Base-by-base conservation (phyloP, 35 echinoderm and acorn worm species). In the Chiridota heheva region DNA sequence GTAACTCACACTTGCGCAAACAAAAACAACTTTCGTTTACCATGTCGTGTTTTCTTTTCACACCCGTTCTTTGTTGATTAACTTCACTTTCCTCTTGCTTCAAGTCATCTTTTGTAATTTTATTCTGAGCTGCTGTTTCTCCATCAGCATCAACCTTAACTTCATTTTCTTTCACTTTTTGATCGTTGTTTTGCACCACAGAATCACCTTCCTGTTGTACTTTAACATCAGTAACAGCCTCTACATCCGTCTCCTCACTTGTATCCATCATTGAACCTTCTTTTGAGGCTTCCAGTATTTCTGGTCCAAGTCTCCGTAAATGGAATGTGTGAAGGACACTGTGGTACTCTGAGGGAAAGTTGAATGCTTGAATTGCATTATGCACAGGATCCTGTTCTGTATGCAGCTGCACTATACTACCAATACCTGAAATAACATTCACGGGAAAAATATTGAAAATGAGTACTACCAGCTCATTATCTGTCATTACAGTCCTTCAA, bases 391-490 rank as follows among this genome's bases (percentile, higher is more conserved):
- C 22, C 18, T 86, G 66, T 63, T 86, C 90, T 4, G 82, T 64
- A 36, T 92, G 82, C 30, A 92, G 48, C 25, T 92, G 90, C 4
- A 92, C 57, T 51, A 92, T 43, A 20, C 34, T 82, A n/a, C 90
- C 90, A 22, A 73, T 34, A n/a, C 90, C 82, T 92, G 18, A 15
- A 77, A 63, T 61, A 22, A 68, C 58, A 43, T 37, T 82, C 37
- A 24, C 49, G 42, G 0, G n/a, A n/a, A n/a, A n/a, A n/a, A n/a
- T n/a, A n/a, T n/a, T n/a, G n/a, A n/a, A n/a, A n/a, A n/a, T n/a
- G n/a, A n/a, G n/a, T n/a, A n/a, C n/a, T n/a, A n/a, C n/a, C n/a
- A n/a, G n/a, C n/a, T n/a, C n/a, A n/a, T n/a, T n/a, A n/a, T n/a
- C n/a, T n/a, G n/a, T n/a, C n/a, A n/a, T n/a, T n/a, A n/a, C n/a